A percentile compares a stretch with the other conserved stretches of the same genome.
phyloP scores from a whole-genome alignment of 2,113 vertebrate genomes.

The Genyomyrus donnyi region DNA sequence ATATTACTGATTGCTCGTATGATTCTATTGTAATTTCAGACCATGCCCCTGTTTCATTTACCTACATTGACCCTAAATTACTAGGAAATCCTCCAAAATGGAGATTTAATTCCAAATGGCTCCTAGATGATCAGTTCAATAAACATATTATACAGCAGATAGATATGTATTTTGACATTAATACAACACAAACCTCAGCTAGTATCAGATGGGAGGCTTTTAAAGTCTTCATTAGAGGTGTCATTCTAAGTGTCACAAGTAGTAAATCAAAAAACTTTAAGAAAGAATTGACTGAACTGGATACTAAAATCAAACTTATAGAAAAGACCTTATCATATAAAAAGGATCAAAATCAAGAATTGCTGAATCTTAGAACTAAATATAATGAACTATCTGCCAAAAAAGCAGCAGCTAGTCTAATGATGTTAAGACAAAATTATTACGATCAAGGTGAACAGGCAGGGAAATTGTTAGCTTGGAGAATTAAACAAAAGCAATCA shows the following conservation, averaged over 20 bases:
- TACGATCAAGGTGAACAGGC: conserved; percentile 5
- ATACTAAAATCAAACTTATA: conserved; percentile 6
- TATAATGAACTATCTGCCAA: not conserved
- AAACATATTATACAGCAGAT: not conserved
- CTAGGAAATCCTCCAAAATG: not conserved
- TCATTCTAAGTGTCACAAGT: conserved; percentile 1
- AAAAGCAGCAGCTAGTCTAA: not conserved
- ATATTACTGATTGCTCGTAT: not conserved
- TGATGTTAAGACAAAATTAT: not conserved
- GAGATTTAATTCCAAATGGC: conserved; percentile 1
- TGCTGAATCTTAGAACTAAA: not conserved
- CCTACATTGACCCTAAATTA: not conserved
- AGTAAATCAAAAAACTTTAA: not conserved
- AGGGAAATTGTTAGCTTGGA: not conserved
- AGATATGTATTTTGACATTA: conserved; percentile 19
- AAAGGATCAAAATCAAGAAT: not conserved
- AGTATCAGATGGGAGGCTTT: conserved; percentile 20
- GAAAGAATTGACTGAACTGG: not conserved
- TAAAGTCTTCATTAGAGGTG: conserved; percentile 8
- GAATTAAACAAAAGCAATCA: not conserved
- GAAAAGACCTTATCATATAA: not conserved
- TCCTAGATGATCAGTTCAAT: not conserved
- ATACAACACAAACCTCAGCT: conserved; percentile 14
- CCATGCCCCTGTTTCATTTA: conserved; percentile 16
- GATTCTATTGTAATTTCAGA: conserved; percentile 10